Evolutionary conservation across 2,113 vertebrate species (phyloP), one percentile per base, ranked within the genome.

Genomic region (Antennarius striatus): DNA sequence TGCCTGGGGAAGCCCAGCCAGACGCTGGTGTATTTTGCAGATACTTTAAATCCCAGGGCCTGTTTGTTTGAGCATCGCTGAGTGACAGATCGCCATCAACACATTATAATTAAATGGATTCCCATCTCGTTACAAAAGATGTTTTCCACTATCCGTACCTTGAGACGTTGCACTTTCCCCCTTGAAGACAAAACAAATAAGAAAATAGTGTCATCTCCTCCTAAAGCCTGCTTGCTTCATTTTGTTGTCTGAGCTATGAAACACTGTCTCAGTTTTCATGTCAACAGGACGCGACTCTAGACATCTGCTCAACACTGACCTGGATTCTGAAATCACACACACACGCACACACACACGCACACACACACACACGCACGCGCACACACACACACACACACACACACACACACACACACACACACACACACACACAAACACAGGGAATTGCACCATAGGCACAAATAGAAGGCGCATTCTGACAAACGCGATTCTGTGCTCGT

Each of bases 21-120:
- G 84, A 80, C 68, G 39, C 65, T 17, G 69, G 76, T 81, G 81
- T 85, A 64, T 80, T 81, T 70, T 71, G 75, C 69, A 76, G 82
- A 84, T 83, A 75, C 70, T 85, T 85, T 87, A 86, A 87, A 86
- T 86, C 85, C 80, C 13, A 1, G 30, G 57, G 64, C 45, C 63
- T 87, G 82, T 89, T 90, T 91, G 89, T 89, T 84, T 84, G 73
- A 80, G 77, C 63, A 75, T 71, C 49, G 75, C 68, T 1, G 46
- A 64, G 67, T 86, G 80, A 91, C 84, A 81, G 79, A 88, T 86
- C 28, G 4, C 61, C 79, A 74, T 91, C 87, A 89, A 63, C 85
- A 82, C 73, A 30, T 79, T 76, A 57, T 86, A 89, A 91, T 92
- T 91, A 89, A 82, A 85, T 75, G 73, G 81, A 87, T 88, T 88